These are phyloP conservation scores for Lacerta viridis DNA, from an alignment of 2,797 vertebrate species.

Conservation along the genomic window DNA sequence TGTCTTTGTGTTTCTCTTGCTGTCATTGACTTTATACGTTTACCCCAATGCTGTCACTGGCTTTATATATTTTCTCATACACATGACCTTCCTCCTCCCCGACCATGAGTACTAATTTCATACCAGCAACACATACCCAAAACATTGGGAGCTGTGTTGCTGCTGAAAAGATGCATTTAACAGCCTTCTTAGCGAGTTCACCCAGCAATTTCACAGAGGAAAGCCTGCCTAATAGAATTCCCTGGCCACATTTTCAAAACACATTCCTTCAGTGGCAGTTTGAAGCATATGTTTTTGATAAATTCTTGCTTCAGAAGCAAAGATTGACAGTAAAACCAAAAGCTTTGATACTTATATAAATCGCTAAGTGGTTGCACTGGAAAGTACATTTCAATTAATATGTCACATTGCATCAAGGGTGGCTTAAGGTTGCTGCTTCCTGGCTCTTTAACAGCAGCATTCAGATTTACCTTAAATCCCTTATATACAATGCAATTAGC, in stretches of 20 bases:
- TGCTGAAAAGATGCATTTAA: conserved; percentile 75
- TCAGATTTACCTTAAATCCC: conserved; percentile 60
- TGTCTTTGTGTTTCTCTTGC: neutral
- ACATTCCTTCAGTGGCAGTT: conserved; percentile 85
- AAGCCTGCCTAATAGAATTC: conserved; percentile 77
- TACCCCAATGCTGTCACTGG: neutral
- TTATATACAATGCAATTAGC: conserved; percentile 57
- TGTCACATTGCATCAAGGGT: conserved; percentile 83
- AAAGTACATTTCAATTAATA: conserved; percentile 91
- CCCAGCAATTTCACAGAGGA: conserved; percentile 68
- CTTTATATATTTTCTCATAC: conserved; percentile 26
- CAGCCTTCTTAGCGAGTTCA: conserved; percentile 67
- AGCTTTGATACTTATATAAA: conserved; percentile 89
- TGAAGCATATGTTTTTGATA: conserved; percentile 92
- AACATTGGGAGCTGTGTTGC: conserved; percentile 13
- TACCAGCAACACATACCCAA: neutral
- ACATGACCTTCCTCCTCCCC: conserved; percentile 25
- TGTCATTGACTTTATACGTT: conserved; percentile 2
- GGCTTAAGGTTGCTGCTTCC: conserved; percentile 68
- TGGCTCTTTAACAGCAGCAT: conserved; percentile 57
- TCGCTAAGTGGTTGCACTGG: conserved; percentile 84
- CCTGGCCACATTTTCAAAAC: conserved; percentile 76
- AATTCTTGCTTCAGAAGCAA: conserved; percentile 84
- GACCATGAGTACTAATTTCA: conserved; percentile 32
- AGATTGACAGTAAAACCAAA: conserved; percentile 81